phyloP scores from a whole-genome alignment of 2,888 invertebrate species.

The Xestia rhomboidea region DNA sequence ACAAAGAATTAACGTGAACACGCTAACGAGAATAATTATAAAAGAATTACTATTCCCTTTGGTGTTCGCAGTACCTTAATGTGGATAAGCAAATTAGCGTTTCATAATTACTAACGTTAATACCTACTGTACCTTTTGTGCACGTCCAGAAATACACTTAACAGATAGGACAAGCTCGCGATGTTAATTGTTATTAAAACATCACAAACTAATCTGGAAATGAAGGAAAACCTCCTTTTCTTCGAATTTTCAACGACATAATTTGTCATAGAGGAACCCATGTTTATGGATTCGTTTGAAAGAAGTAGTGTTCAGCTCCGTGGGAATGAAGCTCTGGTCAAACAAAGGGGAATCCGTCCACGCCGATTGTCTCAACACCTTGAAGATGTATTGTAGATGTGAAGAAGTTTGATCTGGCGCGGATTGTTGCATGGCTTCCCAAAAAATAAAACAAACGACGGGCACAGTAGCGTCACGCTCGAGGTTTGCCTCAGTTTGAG shows the following conservation, averaged over 20 bases:
- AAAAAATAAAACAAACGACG: not conserved
- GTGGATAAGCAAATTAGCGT: slow-evolving; percentile 71
- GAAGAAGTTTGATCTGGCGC: not conserved
- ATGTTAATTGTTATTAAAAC: slow-evolving; percentile 5
- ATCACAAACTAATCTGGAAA: not conserved
- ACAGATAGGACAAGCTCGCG: slow-evolving; percentile 37
- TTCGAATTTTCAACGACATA: not conserved
- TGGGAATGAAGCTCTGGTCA: not conserved
- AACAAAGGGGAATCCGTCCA: not conserved
- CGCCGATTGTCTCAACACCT: not conserved
- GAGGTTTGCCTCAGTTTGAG: not conserved
- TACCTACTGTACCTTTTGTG: slow-evolving; percentile 60
- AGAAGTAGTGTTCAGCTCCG: not conserved
- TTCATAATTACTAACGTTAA: slow-evolving; percentile 70
- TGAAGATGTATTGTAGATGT: not conserved
- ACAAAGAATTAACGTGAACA: slow-evolving; percentile 33
- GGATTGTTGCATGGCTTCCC: not conserved
- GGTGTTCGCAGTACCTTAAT: slow-evolving; percentile 62
- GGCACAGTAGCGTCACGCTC: not conserved
- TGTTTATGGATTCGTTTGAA: not conserved
- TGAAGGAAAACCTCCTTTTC: not conserved
- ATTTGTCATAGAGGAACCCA: not conserved
- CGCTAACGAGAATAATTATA: slow-evolving; percentile 47
- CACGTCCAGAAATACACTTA: slow-evolving; percentile 45
- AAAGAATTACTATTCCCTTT: slow-evolving; percentile 66